Evolutionary conservation across 2,797 vertebrate genomes (phyloP).

Genomic region (Echeneis naucrates): DNA sequence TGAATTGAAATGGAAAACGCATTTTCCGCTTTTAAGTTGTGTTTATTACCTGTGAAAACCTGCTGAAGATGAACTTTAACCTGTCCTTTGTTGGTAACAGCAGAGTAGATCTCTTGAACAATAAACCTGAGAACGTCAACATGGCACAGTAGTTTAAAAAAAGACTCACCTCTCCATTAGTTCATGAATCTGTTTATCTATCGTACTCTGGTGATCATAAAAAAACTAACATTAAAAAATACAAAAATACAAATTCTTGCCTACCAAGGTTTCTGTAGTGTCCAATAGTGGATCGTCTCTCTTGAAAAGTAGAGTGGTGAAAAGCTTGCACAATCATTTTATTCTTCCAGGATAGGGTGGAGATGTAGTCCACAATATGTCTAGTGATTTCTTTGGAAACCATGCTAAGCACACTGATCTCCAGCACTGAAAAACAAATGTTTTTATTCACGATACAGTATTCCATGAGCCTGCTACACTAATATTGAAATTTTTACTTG

Average conservation of each 20-base stretch:
- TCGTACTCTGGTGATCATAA: background rate
- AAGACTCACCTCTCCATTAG: background rate
- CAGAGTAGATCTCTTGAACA: slow-evolving; percentile 93
- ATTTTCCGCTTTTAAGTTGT: background rate
- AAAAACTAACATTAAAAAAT: background rate
- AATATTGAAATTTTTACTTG: background rate
- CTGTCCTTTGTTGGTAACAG: slow-evolving; percentile 91
- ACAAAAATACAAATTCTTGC: background rate
- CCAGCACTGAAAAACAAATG: slow-evolving; percentile 83
- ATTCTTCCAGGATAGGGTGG: slow-evolving; percentile 84
- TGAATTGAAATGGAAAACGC: no score
- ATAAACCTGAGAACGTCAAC: slow-evolving; percentile 83
- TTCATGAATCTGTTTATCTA: background rate
- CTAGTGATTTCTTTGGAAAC: slow-evolving; percentile 87
- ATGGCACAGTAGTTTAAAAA: slow-evolving; percentile 18
- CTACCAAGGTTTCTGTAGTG: slow-evolving; percentile 91
- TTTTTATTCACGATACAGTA: background rate
- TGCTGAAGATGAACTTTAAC: slow-evolving; percentile 87
- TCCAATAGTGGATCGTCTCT: slow-evolving; percentile 62
- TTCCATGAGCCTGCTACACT: background rate
- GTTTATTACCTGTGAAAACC: slow-evolving; percentile 85
- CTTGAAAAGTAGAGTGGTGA: slow-evolving; percentile 71
- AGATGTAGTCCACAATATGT: slow-evolving; percentile 84
- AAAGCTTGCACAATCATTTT: slow-evolving; percentile 85
- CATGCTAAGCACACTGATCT: slow-evolving; percentile 90